Evolutionary conservation across 2,797 vertebrate species (phyloP), one percentile per base, ranked within the genome.

Genomic region (Sphaeramia orbicularis): DNA sequence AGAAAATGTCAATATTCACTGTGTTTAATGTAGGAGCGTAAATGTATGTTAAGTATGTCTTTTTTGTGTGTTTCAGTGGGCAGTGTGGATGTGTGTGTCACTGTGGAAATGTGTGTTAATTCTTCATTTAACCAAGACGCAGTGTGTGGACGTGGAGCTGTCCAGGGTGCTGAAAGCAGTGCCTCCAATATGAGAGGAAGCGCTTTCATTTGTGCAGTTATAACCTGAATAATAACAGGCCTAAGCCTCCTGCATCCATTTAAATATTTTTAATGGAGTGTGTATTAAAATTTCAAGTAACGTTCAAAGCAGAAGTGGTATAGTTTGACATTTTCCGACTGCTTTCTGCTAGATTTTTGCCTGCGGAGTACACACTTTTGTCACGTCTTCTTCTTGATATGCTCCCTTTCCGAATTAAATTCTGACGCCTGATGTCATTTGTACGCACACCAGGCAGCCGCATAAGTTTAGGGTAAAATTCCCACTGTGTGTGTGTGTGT

Each of bases 91-190:
- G 1, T 4, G 7, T n/a, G 7, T 3, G 2, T 15, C 4, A 1
- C n/a, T 37, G 15, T 35, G 38, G 30, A 7, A 43, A 16, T 16
- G 37, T 53, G 16, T 18, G 21, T 55, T n/a, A 42, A 1, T 30
- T 36, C 12, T 24, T 35, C 4, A 53, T 69, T 40, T 44, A 3
- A 40, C 12, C 10, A 32, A 43, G 24, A 19, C 4, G 2, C 24
- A 32, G 35, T 32, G 10, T 18, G 14, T 12, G 63, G 21, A 41
- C 1, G 4, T 56, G 65, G 81, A 80, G 65, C 87, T 82, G 10
- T 79, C 83, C 81, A 48, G 6, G 81, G 84, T 80, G 9, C 77
- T 77, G 65, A 70, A 65, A 24, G 2, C 2, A 18, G 57, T 54
- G 15, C 49, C 56, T 24, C 6, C 45, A 21, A 54, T 19, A 27